Conservation (phyloP, 1,140 invertebrate species). For the Linepithema humile region DNA sequence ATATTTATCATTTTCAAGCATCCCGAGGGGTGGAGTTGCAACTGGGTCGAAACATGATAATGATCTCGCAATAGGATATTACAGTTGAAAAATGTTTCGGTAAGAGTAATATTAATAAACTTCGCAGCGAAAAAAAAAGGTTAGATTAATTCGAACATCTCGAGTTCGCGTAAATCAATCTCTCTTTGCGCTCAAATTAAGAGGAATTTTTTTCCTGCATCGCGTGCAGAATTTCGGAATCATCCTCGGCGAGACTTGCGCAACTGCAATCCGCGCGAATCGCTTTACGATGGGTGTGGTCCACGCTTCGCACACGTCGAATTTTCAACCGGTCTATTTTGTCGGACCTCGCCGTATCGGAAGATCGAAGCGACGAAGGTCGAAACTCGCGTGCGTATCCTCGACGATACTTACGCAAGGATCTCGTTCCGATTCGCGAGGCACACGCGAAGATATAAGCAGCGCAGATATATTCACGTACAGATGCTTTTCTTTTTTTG, state of each 20-base stretch:
- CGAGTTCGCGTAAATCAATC: background rate
- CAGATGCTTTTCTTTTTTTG: background rate
- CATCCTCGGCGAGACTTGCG: background rate
- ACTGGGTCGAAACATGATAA: conserved; percentile 26
- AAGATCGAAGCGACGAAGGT: conserved; percentile 10
- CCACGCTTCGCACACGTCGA: background rate
- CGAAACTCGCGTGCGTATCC: background rate
- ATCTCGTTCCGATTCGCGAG: conserved; percentile 6
- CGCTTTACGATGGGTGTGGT: background rate
- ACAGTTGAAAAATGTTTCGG: no score
- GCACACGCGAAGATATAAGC: background rate
- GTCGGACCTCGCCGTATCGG: background rate
- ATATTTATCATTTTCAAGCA: conserved; percentile 36
- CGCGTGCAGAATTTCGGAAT: background rate
- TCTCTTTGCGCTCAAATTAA: background rate
- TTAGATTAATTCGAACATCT: background rate
- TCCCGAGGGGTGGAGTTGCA: background rate
- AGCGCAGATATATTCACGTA: conserved; percentile 11
- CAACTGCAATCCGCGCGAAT: background rate
- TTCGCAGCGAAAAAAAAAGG: background rate
- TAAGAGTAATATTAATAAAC: conserved; percentile 28
- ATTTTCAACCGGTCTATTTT: conserved; percentile 20
- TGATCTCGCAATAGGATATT: background rate
- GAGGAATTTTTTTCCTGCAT: background rate
- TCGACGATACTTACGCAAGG: background rate